phyloP scores from a whole-genome alignment of 2,888 invertebrate genomes.

The Tetrapedia diversipes region DNA sequence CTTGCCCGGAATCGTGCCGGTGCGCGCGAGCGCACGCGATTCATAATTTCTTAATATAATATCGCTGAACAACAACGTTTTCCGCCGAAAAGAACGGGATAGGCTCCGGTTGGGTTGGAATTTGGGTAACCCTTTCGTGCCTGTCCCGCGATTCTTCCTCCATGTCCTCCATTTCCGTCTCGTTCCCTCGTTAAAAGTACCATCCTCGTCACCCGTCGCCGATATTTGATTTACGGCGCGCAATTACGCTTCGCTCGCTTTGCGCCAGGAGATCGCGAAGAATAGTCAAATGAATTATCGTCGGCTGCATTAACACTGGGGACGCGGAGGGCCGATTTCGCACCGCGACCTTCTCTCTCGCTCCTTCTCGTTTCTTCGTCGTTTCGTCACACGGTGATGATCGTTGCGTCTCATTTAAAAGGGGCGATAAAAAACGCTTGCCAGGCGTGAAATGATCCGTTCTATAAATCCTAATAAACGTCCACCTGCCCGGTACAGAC shows the following conservation, averaged over 20 bases:
- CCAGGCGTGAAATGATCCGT: slow-evolving; percentile 75
- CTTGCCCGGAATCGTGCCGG: slow-evolving; percentile 26
- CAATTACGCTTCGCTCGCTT: slow-evolving; percentile 16
- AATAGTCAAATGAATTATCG: slow-evolving; percentile 28
- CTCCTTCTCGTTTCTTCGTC: slow-evolving; percentile 6
- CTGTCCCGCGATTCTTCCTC: no score
- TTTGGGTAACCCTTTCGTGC: not conserved
- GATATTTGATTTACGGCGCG: slow-evolving; percentile 21
- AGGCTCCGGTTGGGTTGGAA: not conserved
- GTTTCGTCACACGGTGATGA: slow-evolving; percentile 54
- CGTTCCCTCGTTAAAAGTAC: not conserved
- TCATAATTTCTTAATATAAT: slow-evolving; percentile 47
- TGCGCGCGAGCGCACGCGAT: slow-evolving; percentile 16
- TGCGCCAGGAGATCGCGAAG: slow-evolving; percentile 9
- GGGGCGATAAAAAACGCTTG: slow-evolving; percentile 68
- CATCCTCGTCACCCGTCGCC: not conserved
- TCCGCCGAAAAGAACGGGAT: not conserved
- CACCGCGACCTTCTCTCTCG: not conserved
- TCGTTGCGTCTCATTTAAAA: slow-evolving; percentile 75
- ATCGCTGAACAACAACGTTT: slow-evolving; percentile 7
- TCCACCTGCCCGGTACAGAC: slow-evolving; percentile 76
- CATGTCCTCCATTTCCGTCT: not conserved
- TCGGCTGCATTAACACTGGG: slow-evolving; percentile 12
- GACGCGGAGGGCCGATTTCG: not conserved
- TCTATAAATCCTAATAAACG: slow-evolving; percentile 82